Conservation (phyloP, 2,113 vertebrate species). For the Hydropotes inermis region DNA sequence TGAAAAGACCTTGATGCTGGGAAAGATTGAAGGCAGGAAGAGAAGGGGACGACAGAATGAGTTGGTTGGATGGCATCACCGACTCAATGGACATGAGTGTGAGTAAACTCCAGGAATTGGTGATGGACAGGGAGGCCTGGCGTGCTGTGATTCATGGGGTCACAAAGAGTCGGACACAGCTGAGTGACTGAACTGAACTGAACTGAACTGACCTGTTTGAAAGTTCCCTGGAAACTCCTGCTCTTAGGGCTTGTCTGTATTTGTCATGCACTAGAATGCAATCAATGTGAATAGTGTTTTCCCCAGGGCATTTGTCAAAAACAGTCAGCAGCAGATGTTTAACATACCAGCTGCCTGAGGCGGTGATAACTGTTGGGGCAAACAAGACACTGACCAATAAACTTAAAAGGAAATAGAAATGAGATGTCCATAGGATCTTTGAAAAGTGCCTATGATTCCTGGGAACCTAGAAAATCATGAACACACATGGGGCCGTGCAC, state of each 20-base stretch:
- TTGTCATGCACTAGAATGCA: neutral
- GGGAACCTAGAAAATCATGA: neutral
- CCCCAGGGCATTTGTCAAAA: neutral
- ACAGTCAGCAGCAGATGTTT: constrained; percentile 15
- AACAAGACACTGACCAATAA: neutral
- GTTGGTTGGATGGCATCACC: neutral
- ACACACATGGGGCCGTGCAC: neutral
- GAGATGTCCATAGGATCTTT: neutral
- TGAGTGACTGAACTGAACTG: neutral
- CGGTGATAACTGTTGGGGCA: neutral
- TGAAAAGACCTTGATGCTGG: neutral
- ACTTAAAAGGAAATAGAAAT: neutral
- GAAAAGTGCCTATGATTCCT: neutral
- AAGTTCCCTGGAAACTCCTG: neutral
- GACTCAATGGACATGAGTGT: neutral
- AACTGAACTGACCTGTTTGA: neutral
- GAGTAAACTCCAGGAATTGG: neutral
- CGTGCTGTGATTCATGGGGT: neutral
- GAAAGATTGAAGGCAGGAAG: neutral
- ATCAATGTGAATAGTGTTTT: neutral
- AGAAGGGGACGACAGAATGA: neutral
- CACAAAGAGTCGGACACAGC: neutral
- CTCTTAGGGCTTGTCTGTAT: neutral
- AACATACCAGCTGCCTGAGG: neutral
- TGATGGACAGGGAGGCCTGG: neutral